phyloP scores from a whole-genome alignment of 2,797 vertebrate genomes.

The Gouania willdenowi region DNA sequence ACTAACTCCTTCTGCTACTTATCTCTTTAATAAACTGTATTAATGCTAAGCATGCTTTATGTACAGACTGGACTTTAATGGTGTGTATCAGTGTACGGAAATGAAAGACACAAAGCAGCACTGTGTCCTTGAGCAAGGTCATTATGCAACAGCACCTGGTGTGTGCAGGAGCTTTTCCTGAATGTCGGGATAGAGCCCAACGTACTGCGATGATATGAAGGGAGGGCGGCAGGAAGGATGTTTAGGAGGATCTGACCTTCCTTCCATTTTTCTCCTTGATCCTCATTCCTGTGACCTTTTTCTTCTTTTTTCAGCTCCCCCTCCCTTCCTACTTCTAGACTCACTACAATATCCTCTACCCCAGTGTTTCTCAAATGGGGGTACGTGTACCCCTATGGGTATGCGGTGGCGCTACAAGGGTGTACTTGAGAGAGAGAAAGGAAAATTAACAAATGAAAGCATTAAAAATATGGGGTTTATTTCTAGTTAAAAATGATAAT shows the following conservation, averaged over 20 bases:
- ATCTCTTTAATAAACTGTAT: too few relatives aligned
- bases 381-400: too few relatives aligned
- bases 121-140: conserved; percentile 49
- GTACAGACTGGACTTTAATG: conserved; percentile 16
- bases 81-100: conserved; percentile 3
- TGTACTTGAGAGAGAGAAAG: too few relatives aligned
- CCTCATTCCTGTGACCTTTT: conserved; percentile 42
- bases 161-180: conserved; percentile 54
- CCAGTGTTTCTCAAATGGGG: too few relatives aligned
- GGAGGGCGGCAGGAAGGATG: conserved; percentile 66
- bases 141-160: conserved; percentile 64
- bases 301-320: conserved; percentile 24
- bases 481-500: too few relatives aligned
- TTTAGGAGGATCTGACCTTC: conserved; percentile 69
- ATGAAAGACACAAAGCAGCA: conserved; percentile 20
- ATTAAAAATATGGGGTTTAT: too few relatives aligned
- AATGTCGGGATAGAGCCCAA: conserved; percentile 58
- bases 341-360: conserved; percentile 14
- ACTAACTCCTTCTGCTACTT: conserved; percentile 33
- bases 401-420: too few relatives aligned
- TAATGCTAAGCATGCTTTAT: conserved; percentile 38
- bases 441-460: too few relatives aligned
- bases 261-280: conserved; percentile 46
- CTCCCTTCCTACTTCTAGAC: conserved; percentile 22
- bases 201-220: conserved; percentile 44